Evolutionary conservation across 2,888 invertebrate genomes (phyloP), one percentile per base, ranked within the genome.

Genomic region (Heliconius sara): DNA sequence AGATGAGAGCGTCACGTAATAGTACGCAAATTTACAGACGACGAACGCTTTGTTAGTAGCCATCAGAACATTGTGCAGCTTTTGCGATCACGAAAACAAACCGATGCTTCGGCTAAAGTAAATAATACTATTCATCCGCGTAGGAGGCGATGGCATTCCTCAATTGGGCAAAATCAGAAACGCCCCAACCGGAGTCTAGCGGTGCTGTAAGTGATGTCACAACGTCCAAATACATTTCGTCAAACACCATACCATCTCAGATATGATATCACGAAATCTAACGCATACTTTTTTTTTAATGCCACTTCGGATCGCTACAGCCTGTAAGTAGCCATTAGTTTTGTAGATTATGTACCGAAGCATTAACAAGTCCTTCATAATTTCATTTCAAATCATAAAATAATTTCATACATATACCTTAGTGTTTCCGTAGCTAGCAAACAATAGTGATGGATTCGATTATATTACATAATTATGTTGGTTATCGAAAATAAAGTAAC

Each of bases 131-230:
- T 89, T 89, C 87, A 90, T 94, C 91, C 92, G 89, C 87, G 84
- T 95, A 95, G 95, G 95, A 95, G 93, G 94, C 94, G 93, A 89
- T 93, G 88, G 91, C 93, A 90, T 92, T 94, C 86, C 89, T 93
- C 85, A 91, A 93, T 85, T 91, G 93, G 93, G 91, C 92, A 86
- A 94, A 90, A 85, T 91, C 93, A 83, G 94, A 93, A 83, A 89
- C 89, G 86, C 92, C 94, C 82, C 90, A 92, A 84, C 91, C 93
- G 87, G 95, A 91, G 85, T 86, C 92, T 86, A 94, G 94, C 91
- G 92, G 92, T 86, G 92, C 93, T 86, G 95, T 95, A 95, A 95
- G 95, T 95, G 93, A 92, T 85, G 91, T 89, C 91, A 91, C 88
- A 91, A 87, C 86, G 83, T 79, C 81, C 82, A 84, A 83, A 83